Percentiles rank a stretch among this genome's conserved stretches.
Evolutionary conservation across 2,113 vertebrate species (phyloP).

Genomic region (Gulo gulo): DNA sequence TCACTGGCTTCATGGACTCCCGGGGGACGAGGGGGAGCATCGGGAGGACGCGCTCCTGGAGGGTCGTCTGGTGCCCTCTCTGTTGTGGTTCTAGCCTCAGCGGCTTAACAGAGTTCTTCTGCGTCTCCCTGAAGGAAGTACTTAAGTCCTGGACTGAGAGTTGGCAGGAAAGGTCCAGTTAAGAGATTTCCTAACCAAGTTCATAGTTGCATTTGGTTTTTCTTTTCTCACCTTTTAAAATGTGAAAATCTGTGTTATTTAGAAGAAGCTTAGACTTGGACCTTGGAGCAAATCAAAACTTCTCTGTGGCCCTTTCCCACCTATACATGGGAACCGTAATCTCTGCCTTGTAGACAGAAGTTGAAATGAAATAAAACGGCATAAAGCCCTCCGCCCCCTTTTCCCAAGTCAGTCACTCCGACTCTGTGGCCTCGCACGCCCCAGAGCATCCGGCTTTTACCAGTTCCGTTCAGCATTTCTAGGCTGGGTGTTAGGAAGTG

Average conservation of each 20-base stretch:
- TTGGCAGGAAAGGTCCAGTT: background rate
- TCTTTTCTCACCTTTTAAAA: background rate
- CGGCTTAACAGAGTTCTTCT: background rate
- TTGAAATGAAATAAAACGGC: background rate
- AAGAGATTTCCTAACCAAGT: background rate
- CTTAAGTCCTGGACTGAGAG: background rate
- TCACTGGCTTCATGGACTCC: background rate
- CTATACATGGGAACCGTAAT: background rate
- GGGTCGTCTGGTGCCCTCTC: accelerated
- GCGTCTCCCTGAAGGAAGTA: background rate
- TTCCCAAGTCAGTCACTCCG: no score
- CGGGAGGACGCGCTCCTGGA: accelerated
- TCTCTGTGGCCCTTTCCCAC: background rate
- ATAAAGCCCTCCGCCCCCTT: background rate
- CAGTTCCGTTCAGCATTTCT: background rate
- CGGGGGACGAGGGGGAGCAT: accelerated
- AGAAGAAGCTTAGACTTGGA: background rate
- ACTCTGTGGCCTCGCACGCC: accelerated
- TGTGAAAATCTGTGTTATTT: background rate
- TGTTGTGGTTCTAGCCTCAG: background rate
- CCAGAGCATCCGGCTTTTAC: background rate
- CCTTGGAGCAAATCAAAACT: background rate
- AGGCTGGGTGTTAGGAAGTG: background rate
- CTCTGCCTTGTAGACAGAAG: background rate
- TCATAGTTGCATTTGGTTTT: background rate